phyloP scores from a whole-genome alignment of 2,888 invertebrate species.

The Mythimna pallens region DNA sequence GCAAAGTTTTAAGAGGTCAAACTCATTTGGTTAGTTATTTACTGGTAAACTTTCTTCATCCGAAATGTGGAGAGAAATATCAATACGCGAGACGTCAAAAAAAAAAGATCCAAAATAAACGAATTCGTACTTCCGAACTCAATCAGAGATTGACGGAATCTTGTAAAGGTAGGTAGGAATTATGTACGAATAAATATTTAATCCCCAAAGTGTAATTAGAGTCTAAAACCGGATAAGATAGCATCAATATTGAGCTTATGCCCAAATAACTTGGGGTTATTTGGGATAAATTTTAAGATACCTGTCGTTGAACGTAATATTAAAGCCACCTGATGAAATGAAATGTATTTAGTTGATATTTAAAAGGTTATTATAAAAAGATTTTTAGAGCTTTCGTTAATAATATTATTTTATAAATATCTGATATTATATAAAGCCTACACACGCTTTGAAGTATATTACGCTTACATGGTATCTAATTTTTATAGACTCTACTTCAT shows the following conservation, averaged over 20 bases:
- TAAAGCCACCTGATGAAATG: neutral
- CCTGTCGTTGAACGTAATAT: neutral
- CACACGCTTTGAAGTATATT: neutral
- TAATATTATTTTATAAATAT: too few species aligned
- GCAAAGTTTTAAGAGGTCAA: neutral
- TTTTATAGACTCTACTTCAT: too few species aligned
- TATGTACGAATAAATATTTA: constrained; percentile 10
- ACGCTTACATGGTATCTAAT: too few species aligned
- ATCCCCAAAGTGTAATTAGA: constrained; percentile 4
- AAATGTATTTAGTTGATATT: neutral
- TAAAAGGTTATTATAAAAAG: neutral
- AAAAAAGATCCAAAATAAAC: neutral
- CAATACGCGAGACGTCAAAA: constrained; percentile 1
- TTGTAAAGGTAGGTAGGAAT: neutral
- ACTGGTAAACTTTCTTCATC: neutral
- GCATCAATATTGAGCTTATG: constrained; percentile 7
- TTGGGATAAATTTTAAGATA: neutral
- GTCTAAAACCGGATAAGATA: constrained; percentile 21
- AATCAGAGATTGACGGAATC: constrained; percentile 5
- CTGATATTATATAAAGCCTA: neutral
- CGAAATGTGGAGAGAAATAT: neutral
- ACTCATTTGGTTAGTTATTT: neutral
- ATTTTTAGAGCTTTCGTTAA: neutral
- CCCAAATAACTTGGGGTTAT: constrained; percentile 6
- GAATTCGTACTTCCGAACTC: neutral